A percentile compares a stretch with the other conserved stretches of the same genome.
phyloP scores from a whole-genome alignment of 2,888 invertebrate species.

The Nudaria mundana region DNA sequence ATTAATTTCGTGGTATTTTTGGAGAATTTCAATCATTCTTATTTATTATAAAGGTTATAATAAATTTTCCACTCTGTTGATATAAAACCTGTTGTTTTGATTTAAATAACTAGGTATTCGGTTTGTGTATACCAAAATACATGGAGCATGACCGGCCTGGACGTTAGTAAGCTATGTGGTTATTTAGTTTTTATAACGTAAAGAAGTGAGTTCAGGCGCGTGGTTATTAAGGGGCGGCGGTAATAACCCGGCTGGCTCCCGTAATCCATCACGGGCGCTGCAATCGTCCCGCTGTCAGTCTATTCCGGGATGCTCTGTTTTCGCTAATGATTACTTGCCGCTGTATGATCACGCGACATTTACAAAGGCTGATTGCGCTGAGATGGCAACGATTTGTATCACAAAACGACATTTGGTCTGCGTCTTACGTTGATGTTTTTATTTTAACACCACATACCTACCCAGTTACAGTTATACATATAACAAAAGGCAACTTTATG shows the following conservation, averaged over 20 bases:
- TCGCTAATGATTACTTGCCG: slow-evolving; percentile 73
- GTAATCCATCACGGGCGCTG: slow-evolving; percentile 74
- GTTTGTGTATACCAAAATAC: slow-evolving; percentile 24
- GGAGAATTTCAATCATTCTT: slow-evolving; percentile 31
- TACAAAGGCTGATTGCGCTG: slow-evolving; percentile 59
- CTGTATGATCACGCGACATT: slow-evolving; percentile 59
- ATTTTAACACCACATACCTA: slow-evolving; percentile 31
- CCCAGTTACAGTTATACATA: slow-evolving; percentile 52
- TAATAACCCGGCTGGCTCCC: slow-evolving; percentile 61
- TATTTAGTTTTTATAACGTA: slow-evolving; percentile 36
- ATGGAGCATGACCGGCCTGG: slow-evolving; percentile 26
- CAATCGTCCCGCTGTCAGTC: slow-evolving; percentile 77
- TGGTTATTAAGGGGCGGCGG: slow-evolving; percentile 57
- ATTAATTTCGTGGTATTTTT: slow-evolving; percentile 41
- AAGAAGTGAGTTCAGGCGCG: slow-evolving; percentile 47
- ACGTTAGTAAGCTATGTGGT: slow-evolving; percentile 11
- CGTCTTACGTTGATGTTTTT: slow-evolving; percentile 27
- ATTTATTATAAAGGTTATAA: slow-evolving; percentile 30
- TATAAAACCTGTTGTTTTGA: slow-evolving; percentile 30
- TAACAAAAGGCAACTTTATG: slow-evolving; percentile 55
- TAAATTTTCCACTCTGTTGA: slow-evolving; percentile 30
- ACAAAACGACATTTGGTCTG: slow-evolving; percentile 43
- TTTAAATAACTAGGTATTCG: slow-evolving; percentile 27
- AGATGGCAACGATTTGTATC: slow-evolving; percentile 47
- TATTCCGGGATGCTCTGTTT: slow-evolving; percentile 77